Conservation (phyloP, 2,888 invertebrate species). For the Ariolimax columbianus region DNA sequence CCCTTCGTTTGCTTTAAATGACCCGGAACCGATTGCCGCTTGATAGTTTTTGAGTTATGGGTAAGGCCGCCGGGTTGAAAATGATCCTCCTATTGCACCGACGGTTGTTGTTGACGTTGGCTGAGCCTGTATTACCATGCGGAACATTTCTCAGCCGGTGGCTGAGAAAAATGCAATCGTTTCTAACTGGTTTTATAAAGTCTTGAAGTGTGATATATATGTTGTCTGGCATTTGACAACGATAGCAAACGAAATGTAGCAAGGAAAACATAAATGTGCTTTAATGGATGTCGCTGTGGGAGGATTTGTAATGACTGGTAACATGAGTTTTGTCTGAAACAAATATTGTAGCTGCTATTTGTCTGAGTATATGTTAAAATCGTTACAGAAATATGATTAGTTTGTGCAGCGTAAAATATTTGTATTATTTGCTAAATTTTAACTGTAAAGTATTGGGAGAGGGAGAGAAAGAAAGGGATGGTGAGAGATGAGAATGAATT, state of each 20-base stretch:
- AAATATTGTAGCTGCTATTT: no score
- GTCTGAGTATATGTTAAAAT: no score
- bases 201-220: conserved; percentile 2
- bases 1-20: conserved; percentile 23
- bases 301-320: background rate
- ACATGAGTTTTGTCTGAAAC: no score
- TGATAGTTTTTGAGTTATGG: conserved; percentile 34
- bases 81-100: conserved; percentile 1
- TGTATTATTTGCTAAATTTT: no score
- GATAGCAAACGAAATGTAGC: background rate
- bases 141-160: background rate
- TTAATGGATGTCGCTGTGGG: background rate
- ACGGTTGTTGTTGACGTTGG: background rate
- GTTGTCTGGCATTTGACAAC: background rate
- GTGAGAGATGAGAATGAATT: no score
- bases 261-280: background rate
- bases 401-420: no score
- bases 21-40: conserved; percentile 35
- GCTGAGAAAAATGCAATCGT: background rate
- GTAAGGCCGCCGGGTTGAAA: conserved; percentile 5
- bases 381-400: no score
- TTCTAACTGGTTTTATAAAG: background rate
- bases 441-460: no score
- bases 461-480: no score
- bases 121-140: background rate